These are phyloP conservation scores for Oceanodroma leucorhoa DNA, from an alignment of 2,797 vertebrate genomes.

Conservation along the genomic window DNA sequence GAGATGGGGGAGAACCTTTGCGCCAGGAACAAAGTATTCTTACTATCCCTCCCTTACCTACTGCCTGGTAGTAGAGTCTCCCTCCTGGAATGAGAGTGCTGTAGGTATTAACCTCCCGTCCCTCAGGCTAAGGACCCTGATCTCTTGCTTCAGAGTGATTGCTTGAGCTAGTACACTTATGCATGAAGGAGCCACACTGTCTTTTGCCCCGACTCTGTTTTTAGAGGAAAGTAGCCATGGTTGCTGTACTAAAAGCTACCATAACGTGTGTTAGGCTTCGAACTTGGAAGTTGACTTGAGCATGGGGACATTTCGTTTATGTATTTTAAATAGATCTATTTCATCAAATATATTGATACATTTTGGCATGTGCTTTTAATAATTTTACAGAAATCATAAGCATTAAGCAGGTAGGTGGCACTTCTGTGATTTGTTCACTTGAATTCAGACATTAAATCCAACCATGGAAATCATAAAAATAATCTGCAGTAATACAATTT, in stretches of 20 bases:
- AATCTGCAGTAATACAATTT: background rate
- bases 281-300: background rate
- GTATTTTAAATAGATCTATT: background rate
- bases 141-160: background rate
- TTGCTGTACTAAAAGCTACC: background rate
- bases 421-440: background rate
- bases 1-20: background rate
- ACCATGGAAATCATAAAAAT: background rate
- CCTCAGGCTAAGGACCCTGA: background rate
- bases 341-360: background rate
- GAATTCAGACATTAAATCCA: background rate
- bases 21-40: background rate
- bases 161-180: background rate
- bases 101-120: background rate
- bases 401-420: constrained; percentile 33
- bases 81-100: background rate
- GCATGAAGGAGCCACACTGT: background rate
- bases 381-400: background rate
- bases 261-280: background rate
- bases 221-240: background rate
- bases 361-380: background rate
- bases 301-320: background rate
- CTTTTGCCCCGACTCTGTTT: background rate
- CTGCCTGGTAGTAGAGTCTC: background rate
- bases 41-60: background rate